Percentiles rank a stretch among this genome's conserved stretches.
Conservation (phyloP, 2,113 vertebrate genomes). For the Sturnira hondurensis region DNA sequence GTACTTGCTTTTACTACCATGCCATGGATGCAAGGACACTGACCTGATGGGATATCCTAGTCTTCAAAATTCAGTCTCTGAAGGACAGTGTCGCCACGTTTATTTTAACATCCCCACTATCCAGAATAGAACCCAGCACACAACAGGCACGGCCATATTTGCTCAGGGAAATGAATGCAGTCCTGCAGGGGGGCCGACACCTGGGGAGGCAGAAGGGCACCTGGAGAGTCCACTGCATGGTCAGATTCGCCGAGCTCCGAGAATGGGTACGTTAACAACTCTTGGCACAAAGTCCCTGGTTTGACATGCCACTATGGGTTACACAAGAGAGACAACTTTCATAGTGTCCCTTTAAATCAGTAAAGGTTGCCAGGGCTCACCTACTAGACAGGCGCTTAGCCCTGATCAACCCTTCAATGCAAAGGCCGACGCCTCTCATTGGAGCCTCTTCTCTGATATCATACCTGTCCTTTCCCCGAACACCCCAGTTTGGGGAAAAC, state of each 20-base stretch:
- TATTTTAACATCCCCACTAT: neutral
- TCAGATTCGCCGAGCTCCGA: neutral
- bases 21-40: neutral
- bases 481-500: neutral
- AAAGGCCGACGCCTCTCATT: neutral
- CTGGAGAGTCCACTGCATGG: fast-evolving
- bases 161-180: neutral
- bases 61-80: neutral
- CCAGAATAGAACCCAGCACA: no score
- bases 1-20: neutral
- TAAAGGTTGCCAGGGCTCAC: neutral
- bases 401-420: fast-evolving
- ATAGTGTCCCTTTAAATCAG: neutral
- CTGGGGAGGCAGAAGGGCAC: neutral
- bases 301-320: neutral
- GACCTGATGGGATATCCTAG: neutral
- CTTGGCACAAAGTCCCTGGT: neutral
- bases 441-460: neutral
- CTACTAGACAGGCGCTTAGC: neutral
- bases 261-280: neutral
- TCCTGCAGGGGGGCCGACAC: no score
- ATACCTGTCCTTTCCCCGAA: neutral
- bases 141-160: neutral
- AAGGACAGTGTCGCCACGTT: neutral
- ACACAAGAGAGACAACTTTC: neutral